Base-by-base conservation (phyloP, 2,113 vertebrate genomes). In the Paramormyrops kingsleyae region DNA sequence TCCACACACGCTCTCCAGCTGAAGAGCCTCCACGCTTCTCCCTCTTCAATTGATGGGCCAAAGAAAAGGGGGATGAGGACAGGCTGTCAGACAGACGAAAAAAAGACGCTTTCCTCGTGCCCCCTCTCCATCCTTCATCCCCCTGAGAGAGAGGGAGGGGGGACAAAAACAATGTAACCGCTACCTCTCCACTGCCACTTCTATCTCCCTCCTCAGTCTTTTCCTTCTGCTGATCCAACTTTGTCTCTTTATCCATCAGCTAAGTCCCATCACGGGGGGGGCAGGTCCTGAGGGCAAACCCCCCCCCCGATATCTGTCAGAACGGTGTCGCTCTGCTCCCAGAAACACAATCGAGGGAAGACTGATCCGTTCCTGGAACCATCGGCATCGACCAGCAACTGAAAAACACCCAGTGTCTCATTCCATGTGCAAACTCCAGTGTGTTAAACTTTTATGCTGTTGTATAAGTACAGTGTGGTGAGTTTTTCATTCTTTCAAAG, bases 1-100 rank as follows among this genome's bases (percentile, higher is more conserved):
- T 44, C 44, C 74, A 88, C 77, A 88, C 74, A 49, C 2, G 44
- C 87, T 47, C 90, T 88, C 62, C 87, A 90, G 87, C 47, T 90
- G 87, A 90, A 90, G 90, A 90, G 90, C 80, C 24, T 86, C 87
- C 87, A 90, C 90, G 66, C 90, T 88, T 90, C 87, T 17, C 83
- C 90, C 87, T 88, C 90, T 90, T 88, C 87, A 90, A 80, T 85
- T 62, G 27, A 31, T 42, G n/a, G 49, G 24, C 44, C 35, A 39
- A 87, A 62, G 88, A 89, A 89, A 89, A 85, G 80, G 74, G 50
- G 70, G 39, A 85, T 90, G 87, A 88, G 49, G 74, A 84, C 52
- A 84, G 77, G 90, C 87, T 88, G 90, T 90, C 87, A 88, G 88
- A 88, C 80, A 53, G 77, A 85, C 10, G 87, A 52, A 86, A 86